These are phyloP conservation scores for Argyrosomus regius DNA, from an alignment of 2,797 vertebrate species.

Conservation along the genomic window DNA sequence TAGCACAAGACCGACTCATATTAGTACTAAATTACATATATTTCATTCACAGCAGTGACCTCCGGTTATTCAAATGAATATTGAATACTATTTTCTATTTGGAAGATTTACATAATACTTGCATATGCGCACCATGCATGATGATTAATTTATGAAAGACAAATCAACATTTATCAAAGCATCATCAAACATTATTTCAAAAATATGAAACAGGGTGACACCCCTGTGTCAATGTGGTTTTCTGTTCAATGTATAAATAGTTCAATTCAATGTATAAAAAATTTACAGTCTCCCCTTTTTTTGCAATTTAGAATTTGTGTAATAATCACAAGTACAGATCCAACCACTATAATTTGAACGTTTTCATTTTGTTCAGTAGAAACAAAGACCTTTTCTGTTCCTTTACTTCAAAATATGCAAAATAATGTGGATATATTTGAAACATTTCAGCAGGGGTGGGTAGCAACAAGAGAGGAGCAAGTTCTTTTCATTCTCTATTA, in stretches of 20 bases:
- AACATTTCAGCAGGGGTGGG: no score
- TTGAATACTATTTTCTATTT: conserved; percentile 33
- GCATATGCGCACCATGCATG: neutral
- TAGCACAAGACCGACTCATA: conserved; percentile 33
- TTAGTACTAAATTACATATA: conserved; percentile 53
- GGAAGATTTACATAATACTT: conserved; percentile 33
- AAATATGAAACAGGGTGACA: neutral
- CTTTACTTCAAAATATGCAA: no score
- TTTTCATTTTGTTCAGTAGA: neutral
- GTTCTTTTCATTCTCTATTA: no score
- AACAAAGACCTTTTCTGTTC: neutral
- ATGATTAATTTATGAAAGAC: conserved; percentile 52
- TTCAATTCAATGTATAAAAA: conserved; percentile 1
- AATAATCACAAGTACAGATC: neutral
- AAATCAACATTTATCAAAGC: conserved; percentile 43
- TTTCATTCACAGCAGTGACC: conserved; percentile 34
- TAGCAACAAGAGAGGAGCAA: no score
- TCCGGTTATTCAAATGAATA: conserved; percentile 34
- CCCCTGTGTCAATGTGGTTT: neutral
- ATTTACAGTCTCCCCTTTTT: neutral
- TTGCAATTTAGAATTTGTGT: neutral
- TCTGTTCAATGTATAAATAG: neutral
- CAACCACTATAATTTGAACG: neutral
- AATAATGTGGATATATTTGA: neutral
- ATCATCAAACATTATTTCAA: conserved; percentile 25